Evolutionary conservation across 2,113 vertebrate species (phyloP), one percentile per base, ranked within the genome.

Genomic region (Pedionomus torquatus): DNA sequence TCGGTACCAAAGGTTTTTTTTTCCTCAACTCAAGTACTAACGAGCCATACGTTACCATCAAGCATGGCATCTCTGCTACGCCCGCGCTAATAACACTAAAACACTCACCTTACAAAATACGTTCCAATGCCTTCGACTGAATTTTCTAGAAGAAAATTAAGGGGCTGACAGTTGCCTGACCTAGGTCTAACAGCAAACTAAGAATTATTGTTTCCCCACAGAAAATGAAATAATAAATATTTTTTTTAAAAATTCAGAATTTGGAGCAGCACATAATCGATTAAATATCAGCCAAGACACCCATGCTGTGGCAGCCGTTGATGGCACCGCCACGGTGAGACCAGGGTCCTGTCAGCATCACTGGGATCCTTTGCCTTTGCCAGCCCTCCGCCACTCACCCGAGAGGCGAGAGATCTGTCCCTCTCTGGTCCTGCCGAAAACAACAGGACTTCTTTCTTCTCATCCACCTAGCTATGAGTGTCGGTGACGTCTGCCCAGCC

Each of bases 391-490:
- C 2, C 65, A 7, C 46, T 13, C 2, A 24, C 37, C 41, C 64
- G 18, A 5, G 46, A 51, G 58, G 30, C 11, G 3, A 7, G 2
- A 41, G 64, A 9, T 10, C 30, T 7, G 0, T 15, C 52, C 41
- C 65, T 19, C 28, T 2, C 31, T 7, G n/a, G 25, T 13, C 64
- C 70, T 41, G 52, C 39, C 25, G 33, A 12, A 33, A 89, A 18
- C 0, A 55, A 26, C 13, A 58, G 33, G 20, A 9, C 44, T 17
- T n/a, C 20, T 16, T 7, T 8, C 55, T 35, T 63, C 19, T 2
- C 10, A 17, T 6, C 52, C 57, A 12, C 2, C 24, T 1, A 5
- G 57, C 9, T 8, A 17, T 0, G 33, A 18, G 8, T 7, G 24
- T 3, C 6, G 39, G 19, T 0, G 24, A 13, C 4, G 31, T 23